These are phyloP conservation scores for Papilio xuthus DNA, from an alignment of 1,140 invertebrate genomes.

Conservation along the genomic window DNA sequence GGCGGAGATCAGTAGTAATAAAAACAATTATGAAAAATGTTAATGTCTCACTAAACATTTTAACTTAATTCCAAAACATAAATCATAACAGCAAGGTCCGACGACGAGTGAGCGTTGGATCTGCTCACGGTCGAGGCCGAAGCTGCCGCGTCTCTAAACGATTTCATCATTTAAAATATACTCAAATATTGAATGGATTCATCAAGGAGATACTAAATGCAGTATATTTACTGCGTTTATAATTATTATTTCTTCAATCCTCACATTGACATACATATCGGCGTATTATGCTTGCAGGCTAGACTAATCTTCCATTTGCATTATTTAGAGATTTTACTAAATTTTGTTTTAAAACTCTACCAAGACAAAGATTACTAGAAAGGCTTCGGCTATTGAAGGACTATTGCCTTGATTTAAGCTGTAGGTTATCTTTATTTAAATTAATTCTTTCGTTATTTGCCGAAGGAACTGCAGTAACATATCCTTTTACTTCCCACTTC, in stretches of 20 bases:
- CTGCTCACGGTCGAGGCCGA: slow-evolving; percentile 12
- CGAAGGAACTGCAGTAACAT: background rate
- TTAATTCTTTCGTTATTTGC: background rate
- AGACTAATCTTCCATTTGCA: too few relatives aligned
- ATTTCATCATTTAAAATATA: slow-evolving; percentile 22
- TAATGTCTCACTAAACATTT: slow-evolving; percentile 6
- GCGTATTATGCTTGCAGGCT: too few relatives aligned
- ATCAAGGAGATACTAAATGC: background rate
- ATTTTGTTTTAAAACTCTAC: background rate
- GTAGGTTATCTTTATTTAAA: background rate
- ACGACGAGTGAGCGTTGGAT: slow-evolving; percentile 1
- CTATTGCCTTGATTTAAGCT: background rate
- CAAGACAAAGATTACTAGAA: background rate
- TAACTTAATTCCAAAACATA: slow-evolving; percentile 10
- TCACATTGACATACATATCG: background rate
- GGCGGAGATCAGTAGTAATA: background rate
- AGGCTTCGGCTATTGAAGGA: too few relatives aligned
- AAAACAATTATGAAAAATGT: slow-evolving; percentile 11
- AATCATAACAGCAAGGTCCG: slow-evolving; percentile 24
- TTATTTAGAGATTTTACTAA: too few relatives aligned
- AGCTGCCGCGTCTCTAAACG: background rate
- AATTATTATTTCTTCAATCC: background rate
- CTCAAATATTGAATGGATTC: slow-evolving; percentile 11
- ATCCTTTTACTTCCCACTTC: background rate
- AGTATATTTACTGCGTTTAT: background rate